Conservation (phyloP, 2,797 vertebrate genomes). For the Benthosema pterotum region DNA sequence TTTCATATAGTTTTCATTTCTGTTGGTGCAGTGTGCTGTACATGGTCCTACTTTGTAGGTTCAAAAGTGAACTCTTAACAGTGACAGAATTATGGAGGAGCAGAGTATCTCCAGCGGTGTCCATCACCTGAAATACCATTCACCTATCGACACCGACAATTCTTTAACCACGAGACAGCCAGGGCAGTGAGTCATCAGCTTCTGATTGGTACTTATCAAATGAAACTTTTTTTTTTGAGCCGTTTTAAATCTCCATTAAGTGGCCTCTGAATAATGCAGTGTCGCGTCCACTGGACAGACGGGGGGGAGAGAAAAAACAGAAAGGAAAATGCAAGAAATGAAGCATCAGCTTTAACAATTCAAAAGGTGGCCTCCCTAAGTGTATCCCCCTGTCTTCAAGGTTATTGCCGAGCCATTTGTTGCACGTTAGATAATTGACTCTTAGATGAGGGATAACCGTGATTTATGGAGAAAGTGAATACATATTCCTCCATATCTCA, state of each 20-base stretch:
- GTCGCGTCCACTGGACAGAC: constrained; percentile 12
- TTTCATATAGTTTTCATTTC: no score
- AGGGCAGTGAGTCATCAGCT: constrained; percentile 19
- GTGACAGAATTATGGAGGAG: no score
- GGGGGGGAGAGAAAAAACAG: background rate
- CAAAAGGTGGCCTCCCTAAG: constrained; percentile 14
- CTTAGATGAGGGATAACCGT: constrained; percentile 78
- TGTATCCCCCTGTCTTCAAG: constrained; percentile 65
- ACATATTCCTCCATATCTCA: constrained; percentile 76
- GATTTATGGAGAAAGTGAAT: constrained; percentile 79
- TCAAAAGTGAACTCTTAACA: no score
- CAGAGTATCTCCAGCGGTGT: no score
- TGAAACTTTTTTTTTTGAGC: constrained; percentile 22
- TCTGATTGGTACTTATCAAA: constrained; percentile 24
- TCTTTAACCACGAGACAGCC: constrained; percentile 9
- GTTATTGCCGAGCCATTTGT: constrained; percentile 71
- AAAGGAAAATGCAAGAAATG: constrained; percentile 1
- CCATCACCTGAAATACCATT: constrained; percentile 25
- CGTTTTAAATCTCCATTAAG: constrained; percentile 17
- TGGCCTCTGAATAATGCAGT: constrained; percentile 26
- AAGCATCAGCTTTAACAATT: constrained; percentile 23
- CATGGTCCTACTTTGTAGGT: no score
- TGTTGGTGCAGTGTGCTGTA: no score
- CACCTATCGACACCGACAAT: constrained; percentile 38
- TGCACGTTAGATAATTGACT: constrained; percentile 78